These are phyloP conservation scores for Caenorhabditis doughertyi DNA, from an alignment of 2,888 invertebrate genomes.

Conservation along the genomic window DNA sequence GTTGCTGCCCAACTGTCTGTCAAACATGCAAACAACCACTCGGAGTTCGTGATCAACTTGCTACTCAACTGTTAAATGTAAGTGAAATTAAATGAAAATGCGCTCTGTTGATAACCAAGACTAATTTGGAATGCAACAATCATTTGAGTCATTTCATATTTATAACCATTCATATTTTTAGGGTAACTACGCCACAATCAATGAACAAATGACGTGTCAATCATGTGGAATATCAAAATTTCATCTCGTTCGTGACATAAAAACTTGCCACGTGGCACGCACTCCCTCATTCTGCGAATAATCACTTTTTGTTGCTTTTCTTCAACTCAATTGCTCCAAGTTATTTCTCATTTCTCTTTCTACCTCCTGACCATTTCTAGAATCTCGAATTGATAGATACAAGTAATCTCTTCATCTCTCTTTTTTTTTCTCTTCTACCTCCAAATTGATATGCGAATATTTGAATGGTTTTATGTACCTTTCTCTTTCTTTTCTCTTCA, in stretches of 20 bases:
- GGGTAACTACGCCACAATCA: constrained; percentile 71
- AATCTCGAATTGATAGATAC: constrained; percentile 28
- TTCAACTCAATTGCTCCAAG: background rate
- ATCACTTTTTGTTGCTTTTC: constrained; percentile 13
- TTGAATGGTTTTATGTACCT: constrained; percentile 26
- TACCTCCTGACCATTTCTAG: constrained; percentile 13
- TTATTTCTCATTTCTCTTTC: background rate
- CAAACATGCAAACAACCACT: constrained; percentile 65
- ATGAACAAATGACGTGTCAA: constrained; percentile 69
- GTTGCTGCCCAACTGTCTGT: constrained; percentile 83
- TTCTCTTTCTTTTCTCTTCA: too few relatives aligned
- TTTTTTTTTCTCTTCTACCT: constrained; percentile 12
- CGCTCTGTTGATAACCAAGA: too few relatives aligned
- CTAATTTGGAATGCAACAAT: too few relatives aligned
- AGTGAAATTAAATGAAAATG: constrained; percentile 19
- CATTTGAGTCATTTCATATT: too few relatives aligned
- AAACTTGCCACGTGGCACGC: constrained; percentile 50
- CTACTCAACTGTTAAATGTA: constrained; percentile 67
- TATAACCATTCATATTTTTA: constrained; percentile 37
- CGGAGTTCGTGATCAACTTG: constrained; percentile 64
- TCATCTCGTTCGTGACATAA: constrained; percentile 65
- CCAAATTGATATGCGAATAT: constrained; percentile 27
- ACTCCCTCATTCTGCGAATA: constrained; percentile 35
- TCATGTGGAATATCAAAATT: constrained; percentile 68
- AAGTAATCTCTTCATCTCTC: constrained; percentile 4